Evolutionary conservation across 1,140 invertebrate genomes (phyloP).

Genomic region (Anoplophora glabripennis): DNA sequence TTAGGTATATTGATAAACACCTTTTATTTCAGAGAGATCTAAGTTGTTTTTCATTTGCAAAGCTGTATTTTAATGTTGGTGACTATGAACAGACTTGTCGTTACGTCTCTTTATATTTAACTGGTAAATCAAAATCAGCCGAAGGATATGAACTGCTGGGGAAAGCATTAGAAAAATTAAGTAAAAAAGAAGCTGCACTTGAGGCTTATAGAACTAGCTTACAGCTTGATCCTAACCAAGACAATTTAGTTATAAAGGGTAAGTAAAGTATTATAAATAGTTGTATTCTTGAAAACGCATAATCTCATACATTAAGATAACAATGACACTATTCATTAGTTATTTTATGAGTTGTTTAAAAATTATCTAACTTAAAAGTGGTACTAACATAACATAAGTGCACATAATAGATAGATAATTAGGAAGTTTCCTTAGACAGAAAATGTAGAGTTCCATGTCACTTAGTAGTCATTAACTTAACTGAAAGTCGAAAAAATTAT

Average conservation of each 20-base stretch:
- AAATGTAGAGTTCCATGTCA: too few relatives aligned
- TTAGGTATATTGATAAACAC: neutral
- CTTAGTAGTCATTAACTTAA: too few relatives aligned
- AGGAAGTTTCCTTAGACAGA: too few relatives aligned
- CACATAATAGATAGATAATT: too few relatives aligned
- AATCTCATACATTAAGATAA: too few relatives aligned
- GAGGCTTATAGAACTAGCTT: constrained; percentile 75
- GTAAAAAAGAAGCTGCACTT: constrained; percentile 72
- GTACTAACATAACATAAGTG: too few relatives aligned
- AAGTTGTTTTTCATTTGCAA: constrained; percentile 73
- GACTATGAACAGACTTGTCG: constrained; percentile 74
- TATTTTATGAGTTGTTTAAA: too few relatives aligned
- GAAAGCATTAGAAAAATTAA: constrained; percentile 69
- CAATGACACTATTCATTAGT: too few relatives aligned
- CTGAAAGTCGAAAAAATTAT: too few relatives aligned
- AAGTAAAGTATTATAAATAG: constrained; percentile 30
- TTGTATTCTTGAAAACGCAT: too few relatives aligned
- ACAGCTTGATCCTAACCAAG: constrained; percentile 73
- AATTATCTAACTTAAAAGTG: too few relatives aligned
- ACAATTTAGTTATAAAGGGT: constrained; percentile 79
- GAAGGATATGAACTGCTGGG: constrained; percentile 78
- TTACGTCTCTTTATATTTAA: constrained; percentile 74
- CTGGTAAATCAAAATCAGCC: constrained; percentile 68
- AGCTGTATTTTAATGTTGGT: constrained; percentile 74
- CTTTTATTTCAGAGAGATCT: constrained; percentile 67